A percentile compares a stretch with the other conserved stretches of the same genome.
These are phyloP conservation scores for Passerculus sandwichensis DNA, from an alignment of 2,797 vertebrate species.

Conservation along the genomic window DNA sequence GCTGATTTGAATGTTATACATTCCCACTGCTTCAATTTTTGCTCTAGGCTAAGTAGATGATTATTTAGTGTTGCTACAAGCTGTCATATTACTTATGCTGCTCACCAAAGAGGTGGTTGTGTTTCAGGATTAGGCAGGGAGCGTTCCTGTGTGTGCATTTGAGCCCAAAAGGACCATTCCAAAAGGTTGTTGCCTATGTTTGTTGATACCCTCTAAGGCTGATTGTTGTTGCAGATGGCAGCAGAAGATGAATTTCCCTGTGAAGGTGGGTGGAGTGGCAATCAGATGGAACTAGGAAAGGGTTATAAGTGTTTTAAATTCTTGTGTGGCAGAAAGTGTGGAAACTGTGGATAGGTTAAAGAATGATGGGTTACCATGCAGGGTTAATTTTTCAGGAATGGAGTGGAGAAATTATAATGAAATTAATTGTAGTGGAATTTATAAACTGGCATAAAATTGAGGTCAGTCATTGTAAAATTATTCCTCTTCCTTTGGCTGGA, in stretches of 20 bases:
- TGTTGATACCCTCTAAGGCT: neutral
- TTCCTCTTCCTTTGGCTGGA: neutral
- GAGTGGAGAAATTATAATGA: neutral
- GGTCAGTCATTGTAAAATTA: constrained; percentile 6
- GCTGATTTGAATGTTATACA: neutral
- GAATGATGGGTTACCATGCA: neutral
- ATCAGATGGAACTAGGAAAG: neutral
- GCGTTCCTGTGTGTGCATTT: neutral
- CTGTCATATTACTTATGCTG: neutral
- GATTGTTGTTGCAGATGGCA: neutral
- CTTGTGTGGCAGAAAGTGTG: neutral
- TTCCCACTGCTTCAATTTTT: neutral
- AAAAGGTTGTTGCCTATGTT: neutral
- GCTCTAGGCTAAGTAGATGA: neutral
- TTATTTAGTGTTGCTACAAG: constrained; percentile 1
- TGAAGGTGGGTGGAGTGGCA: neutral
- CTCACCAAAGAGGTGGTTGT: neutral
- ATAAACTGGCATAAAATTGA: neutral
- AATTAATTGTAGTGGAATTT: constrained; percentile 7
- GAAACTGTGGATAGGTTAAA: neutral
- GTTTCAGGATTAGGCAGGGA: neutral
- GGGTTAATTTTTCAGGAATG: neutral
- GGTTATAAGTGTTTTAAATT: neutral
- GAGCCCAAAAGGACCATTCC: neutral
- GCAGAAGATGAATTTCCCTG: neutral